Evolutionary conservation across 2,113 vertebrate species (phyloP).

Genomic region (Malurus alboscapulatus): DNA sequence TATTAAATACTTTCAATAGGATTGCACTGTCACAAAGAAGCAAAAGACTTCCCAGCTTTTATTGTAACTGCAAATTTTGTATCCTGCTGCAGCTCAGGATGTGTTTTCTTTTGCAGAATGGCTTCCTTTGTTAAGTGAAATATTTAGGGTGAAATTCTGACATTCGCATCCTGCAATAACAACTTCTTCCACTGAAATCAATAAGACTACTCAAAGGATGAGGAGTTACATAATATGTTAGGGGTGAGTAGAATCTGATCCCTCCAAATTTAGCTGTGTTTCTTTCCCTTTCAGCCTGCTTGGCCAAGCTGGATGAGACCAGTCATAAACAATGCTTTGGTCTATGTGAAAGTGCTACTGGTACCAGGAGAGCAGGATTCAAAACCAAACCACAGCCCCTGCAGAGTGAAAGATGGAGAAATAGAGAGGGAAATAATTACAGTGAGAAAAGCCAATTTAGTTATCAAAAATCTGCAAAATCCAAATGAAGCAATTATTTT

Average conservation of each 20-base stretch:
- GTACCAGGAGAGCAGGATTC: not conserved
- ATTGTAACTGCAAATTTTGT: not conserved
- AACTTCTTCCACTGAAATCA: not conserved
- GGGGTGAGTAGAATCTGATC: not conserved
- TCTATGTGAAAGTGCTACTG: not conserved
- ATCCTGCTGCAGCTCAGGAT: not conserved
- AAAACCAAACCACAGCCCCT: not conserved
- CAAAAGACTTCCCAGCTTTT: not conserved
- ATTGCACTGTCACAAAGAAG: not conserved
- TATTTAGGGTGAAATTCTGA: slow-evolving; percentile 15
- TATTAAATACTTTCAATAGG: slow-evolving; percentile 11
- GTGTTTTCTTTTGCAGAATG: not conserved
- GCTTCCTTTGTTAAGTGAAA: not conserved
- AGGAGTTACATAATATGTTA: not conserved
- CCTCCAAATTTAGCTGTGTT: not conserved
- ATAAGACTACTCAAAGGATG: not conserved
- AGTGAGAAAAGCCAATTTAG: not conserved
- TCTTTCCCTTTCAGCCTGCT: not conserved
- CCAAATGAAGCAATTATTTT: not conserved
- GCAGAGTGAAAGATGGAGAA: not conserved
- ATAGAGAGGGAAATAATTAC: not conserved
- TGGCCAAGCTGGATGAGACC: not conserved
- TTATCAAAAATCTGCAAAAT: slow-evolving; percentile 19
- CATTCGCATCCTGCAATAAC: not conserved
- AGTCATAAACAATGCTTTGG: not conserved